A percentile compares a stretch with the other conserved stretches of the same genome.
phyloP scores from a whole-genome alignment of 2,113 vertebrate species.

The Mellivora capensis region DNA sequence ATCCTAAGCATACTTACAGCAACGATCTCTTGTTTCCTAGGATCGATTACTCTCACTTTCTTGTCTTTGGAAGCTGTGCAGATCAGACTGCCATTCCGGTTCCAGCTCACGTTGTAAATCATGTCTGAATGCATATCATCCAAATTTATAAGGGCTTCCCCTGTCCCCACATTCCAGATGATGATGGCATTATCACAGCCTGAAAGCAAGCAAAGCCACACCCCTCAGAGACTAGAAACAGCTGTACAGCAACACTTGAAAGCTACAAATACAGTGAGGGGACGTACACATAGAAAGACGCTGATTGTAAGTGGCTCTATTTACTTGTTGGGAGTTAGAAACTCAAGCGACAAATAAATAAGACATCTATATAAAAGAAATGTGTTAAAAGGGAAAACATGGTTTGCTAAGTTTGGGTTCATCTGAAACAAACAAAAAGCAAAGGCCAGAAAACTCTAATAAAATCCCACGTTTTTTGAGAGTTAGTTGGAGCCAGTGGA shows the following conservation, averaged over 20 bases:
- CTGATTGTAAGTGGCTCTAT: background rate
- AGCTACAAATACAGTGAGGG: background rate
- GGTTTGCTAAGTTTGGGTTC: background rate
- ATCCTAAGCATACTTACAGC: slow-evolving; percentile 81
- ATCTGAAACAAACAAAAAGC: background rate
- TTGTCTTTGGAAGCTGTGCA: slow-evolving; percentile 98
- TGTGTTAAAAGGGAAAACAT: background rate
- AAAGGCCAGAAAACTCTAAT: background rate
- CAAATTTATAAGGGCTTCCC: slow-evolving; percentile 91
- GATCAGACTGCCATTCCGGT: slow-evolving; percentile 94
- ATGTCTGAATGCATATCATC: slow-evolving; percentile 96
- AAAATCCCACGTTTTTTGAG: background rate
- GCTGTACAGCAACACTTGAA: background rate
- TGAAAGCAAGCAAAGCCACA: slow-evolving; percentile 54
- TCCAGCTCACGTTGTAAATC: slow-evolving; percentile 96
- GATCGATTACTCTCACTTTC: slow-evolving; percentile 93
- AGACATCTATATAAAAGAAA: background rate
- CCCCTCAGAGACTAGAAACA: background rate
- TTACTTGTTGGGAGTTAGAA: background rate
- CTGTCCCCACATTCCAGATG: slow-evolving; percentile 97
- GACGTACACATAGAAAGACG: accelerated
- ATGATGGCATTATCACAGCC: slow-evolving; percentile 94
- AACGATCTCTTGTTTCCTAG: slow-evolving; percentile 89
- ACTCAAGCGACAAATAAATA: background rate
- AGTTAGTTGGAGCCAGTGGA: background rate